Evolutionary conservation across 1,140 invertebrate species (phyloP).

Genomic region (Epicauta chinensis): DNA sequence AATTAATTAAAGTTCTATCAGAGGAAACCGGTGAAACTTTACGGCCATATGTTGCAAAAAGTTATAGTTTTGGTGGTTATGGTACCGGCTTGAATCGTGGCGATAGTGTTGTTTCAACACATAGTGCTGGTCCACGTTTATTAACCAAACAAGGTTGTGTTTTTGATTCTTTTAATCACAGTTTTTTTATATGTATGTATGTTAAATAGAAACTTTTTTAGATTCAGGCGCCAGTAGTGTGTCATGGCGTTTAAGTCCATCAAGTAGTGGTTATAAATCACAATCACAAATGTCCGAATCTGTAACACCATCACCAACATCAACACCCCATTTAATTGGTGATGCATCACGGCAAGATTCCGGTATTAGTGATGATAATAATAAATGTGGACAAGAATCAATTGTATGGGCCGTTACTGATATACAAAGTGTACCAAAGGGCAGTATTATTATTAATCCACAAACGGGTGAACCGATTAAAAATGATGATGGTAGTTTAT

Average conservation of each 20-base stretch:
- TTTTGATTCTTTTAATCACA: not conserved
- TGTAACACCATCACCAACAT: slow-evolving; percentile 65
- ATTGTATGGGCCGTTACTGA: slow-evolving; percentile 82
- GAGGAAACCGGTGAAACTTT: slow-evolving; percentile 49
- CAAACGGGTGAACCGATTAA: slow-evolving; percentile 60
- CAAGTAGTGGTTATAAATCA: slow-evolving; percentile 74
- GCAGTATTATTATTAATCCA: slow-evolving; percentile 81
- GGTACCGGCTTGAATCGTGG: slow-evolving; percentile 45
- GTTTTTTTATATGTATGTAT: not conserved
- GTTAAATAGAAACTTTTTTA: slow-evolving; percentile 30
- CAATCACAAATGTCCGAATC: slow-evolving; percentile 68
- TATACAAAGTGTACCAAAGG: slow-evolving; percentile 72
- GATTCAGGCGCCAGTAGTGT: slow-evolving; percentile 64
- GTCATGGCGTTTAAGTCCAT: slow-evolving; percentile 69
- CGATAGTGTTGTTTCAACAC: slow-evolving; percentile 41
- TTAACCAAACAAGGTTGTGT: slow-evolving; percentile 68
- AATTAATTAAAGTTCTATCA: slow-evolving; percentile 44
- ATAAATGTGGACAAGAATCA: slow-evolving; percentile 12
- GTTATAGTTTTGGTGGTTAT: slow-evolving; percentile 81
- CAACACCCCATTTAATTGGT: slow-evolving; percentile 39
- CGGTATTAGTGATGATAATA: slow-evolving; percentile 14
- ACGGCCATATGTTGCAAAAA: slow-evolving; percentile 67
- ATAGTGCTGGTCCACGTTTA: slow-evolving; percentile 48
- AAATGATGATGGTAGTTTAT: slow-evolving; percentile 62
- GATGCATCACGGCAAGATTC: slow-evolving; percentile 29